Percentiles rank a stretch among this genome's conserved stretches.
Evolutionary conservation across 2,113 vertebrate genomes (phyloP).

Genomic region (Sinocyclocheilus anophthalmus): DNA sequence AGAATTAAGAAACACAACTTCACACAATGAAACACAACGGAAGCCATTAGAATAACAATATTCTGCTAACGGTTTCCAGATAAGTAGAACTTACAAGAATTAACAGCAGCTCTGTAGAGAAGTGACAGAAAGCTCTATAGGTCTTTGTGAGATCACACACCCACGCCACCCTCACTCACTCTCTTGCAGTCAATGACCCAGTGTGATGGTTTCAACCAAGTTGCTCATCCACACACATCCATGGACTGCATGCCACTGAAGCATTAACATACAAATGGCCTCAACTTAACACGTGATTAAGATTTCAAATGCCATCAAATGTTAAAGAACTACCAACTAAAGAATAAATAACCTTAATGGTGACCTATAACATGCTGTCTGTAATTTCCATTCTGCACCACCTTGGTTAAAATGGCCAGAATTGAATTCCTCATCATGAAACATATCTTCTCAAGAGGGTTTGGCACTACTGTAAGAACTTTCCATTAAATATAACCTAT

Average conservation of each 20-base stretch:
- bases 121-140: not conserved
- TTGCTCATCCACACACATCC: conserved; percentile 63
- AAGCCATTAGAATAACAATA: conserved; percentile 1
- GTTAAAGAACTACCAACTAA: conserved; percentile 74
- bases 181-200: conserved; percentile 55
- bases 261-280: conserved; percentile 81
- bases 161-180: conserved; percentile 14
- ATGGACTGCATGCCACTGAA: conserved; percentile 71
- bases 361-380: conserved; percentile 54
- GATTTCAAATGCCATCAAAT: conserved; percentile 78
- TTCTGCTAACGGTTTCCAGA: not conserved
- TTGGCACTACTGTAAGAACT: conserved; percentile 57
- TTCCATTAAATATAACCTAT: not conserved
- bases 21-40: not conserved
- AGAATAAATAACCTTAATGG: conserved; percentile 71
- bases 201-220: conserved; percentile 49
- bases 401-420: conserved; percentile 67
- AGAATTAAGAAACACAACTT: not conserved
- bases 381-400: conserved; percentile 62
- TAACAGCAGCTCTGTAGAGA: conserved; percentile 2
- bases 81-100: not conserved
- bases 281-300: conserved; percentile 71
- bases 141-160: conserved; percentile 32
- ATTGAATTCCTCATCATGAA: conserved; percentile 67
- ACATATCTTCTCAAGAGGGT: conserved; percentile 55